Evolutionary conservation across 2,797 vertebrate genomes (phyloP), one percentile per base, ranked within the genome.

Genomic region (Ctenopoma multispine): DNA sequence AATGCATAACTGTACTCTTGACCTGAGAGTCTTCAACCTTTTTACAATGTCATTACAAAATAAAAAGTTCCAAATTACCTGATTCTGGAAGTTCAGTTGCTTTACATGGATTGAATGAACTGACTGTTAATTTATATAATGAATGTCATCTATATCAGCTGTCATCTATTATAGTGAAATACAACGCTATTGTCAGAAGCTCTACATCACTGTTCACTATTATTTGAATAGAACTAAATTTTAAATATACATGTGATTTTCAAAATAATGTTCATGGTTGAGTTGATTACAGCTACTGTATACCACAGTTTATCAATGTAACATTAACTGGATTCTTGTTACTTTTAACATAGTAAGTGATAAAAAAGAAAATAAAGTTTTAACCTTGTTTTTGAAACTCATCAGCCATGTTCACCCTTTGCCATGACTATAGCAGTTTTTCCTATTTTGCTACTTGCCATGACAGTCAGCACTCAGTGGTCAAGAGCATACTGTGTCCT

Each of bases 361-460:
- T 2, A 5, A 24, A 66, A 51, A 36, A 44, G 51, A 72, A 57
- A 36, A 4, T 44, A 6, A 54, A 9, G 54, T 46, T 79, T 51
- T 59, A 65, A 82, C 41, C 63, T 78, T 79, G 69, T 67, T 75
- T 79, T 72, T 65, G 48, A 82, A 79, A 67, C 60, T 77, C 76
- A 83, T 76, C 71, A 69, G 65, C 53, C 20, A 3, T 44, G 23
- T 43, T 47, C 44, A 24, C 49, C 29, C 27, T 79, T 77, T 80
- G 40, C 50, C 64, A 61, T 82, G 75, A 84, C 81, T 79, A 82
- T 62, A 70, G 79, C 78, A 69, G 48, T 78, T 75, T 82, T 86
- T 74, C 87, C 77, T 73, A 59, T 90, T 85, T 80, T 62, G 36
- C 57, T 38, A 29, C 87, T 75, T 83, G 63, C 15, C 7, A 60